Base-by-base conservation (phyloP, 2,113 vertebrate genomes). In the Poecilia latipinna region DNA sequence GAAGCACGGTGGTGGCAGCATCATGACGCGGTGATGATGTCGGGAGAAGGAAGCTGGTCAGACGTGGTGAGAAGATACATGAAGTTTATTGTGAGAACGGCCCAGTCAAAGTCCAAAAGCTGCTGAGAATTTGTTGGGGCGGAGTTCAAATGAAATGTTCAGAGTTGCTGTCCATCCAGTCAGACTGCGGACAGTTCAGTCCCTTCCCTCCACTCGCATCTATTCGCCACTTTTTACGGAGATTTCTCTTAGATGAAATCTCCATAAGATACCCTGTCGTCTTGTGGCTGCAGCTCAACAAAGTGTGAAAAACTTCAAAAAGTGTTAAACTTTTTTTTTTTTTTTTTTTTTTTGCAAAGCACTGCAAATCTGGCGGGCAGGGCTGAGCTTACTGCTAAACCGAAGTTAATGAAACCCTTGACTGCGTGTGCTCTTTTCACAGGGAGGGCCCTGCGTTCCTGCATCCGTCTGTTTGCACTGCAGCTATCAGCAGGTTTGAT, bases 321-420 rank as follows among this genome's bases (percentile, higher is more conserved):
- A n/a, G n/a, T n/a, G n/a, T n/a, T n/a, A n/a, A n/a, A n/a, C n/a
- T n/a, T n/a, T n/a, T n/a, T n/a, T n/a, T n/a, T n/a, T n/a, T n/a
- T n/a, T n/a, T n/a, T 37, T 37, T 37, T 12, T 37, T 35, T 44
- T 44, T 19, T 5, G 17, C 44, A 19, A 48, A 48, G 44, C 44
- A 4, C 17, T 57, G 24, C 3, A 57, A 72, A 69, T 79, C 70
- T 65, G 62, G 75, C 70, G 72, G 37, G 67, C 64, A 31, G 63
- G 69, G 75, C 31, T 26, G 44, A 70, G 70, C 65, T 77, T 63
- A 61, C 68, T 68, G 72, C 39, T 12, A 65, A 80, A 73, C 31
- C 75, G 57, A 57, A 84, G 64, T 85, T 79, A 70, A 75, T 79
- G 74, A 87, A 83, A 83, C 61, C 69, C 68, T 67, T 57, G 61